Conservation (phyloP, 2,888 invertebrate species). For the Emmelina monodactyla region DNA sequence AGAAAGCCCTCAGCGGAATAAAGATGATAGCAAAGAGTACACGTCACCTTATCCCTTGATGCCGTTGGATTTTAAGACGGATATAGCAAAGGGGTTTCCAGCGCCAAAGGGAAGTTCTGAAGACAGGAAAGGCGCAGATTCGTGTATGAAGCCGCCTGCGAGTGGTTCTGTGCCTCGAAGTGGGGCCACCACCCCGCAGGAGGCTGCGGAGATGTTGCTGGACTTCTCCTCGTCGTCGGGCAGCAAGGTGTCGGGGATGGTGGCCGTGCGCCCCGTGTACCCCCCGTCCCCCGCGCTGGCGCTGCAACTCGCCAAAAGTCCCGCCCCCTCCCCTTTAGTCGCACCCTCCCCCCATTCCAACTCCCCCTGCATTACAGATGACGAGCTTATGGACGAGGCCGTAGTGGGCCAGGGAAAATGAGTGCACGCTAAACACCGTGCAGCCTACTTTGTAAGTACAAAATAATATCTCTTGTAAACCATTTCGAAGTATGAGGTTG, state of each 20-base stretch:
- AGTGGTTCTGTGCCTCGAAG: conserved; percentile 48
- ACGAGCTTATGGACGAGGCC: conserved; percentile 90
- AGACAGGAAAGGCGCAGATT: conserved; percentile 54
- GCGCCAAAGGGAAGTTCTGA: conserved; percentile 52
- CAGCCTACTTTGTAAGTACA: not conserved
- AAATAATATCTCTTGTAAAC: not conserved
- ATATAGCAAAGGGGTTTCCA: conserved; percentile 51
- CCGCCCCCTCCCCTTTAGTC: conserved; percentile 73
- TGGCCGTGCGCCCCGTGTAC: conserved; percentile 64
- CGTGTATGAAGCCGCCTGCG: conserved; percentile 54
- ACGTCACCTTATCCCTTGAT: conserved; percentile 39
- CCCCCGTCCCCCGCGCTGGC: conserved; percentile 74
- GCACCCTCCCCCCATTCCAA: conserved; percentile 74
- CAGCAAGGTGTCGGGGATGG: conserved; percentile 60
- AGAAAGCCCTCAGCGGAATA: conserved; percentile 39
- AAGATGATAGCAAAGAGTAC: conserved; percentile 50
- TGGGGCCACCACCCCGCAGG: conserved; percentile 61
- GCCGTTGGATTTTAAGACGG: conserved; percentile 56
- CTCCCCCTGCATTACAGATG: conserved; percentile 85
- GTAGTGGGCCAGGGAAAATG: conserved; percentile 80
- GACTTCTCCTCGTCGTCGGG: conserved; percentile 71
- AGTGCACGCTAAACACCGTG: conserved; percentile 19
- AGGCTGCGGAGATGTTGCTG: conserved; percentile 70
- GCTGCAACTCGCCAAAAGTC: conserved; percentile 79
- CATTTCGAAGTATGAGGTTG: too few relatives aligned